Evolutionary conservation across 2,888 invertebrate species (phyloP).

Genomic region (Electrophaes corylata): DNA sequence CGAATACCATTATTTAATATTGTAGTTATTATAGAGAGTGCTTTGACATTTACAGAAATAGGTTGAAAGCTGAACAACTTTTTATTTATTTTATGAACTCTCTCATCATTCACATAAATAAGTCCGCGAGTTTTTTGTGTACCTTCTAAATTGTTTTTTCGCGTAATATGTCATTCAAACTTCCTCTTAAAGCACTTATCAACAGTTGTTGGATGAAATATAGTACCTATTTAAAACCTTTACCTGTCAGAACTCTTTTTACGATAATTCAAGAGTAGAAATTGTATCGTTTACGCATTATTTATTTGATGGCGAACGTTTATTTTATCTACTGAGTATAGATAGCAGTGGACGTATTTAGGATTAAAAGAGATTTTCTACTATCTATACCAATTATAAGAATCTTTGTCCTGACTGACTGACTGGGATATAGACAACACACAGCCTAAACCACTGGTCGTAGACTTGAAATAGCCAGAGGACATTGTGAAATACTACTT

Average conservation of each 20-base stretch:
- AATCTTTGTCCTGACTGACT: not conserved
- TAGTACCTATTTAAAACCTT: not conserved
- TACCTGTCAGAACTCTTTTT: slow-evolving; percentile 7
- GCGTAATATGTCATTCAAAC: not conserved
- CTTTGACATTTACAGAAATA: slow-evolving; percentile 6
- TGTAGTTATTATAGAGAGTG: slow-evolving; percentile 19
- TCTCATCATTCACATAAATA: too few species aligned
- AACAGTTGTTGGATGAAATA: not conserved
- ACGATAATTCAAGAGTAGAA: not conserved
- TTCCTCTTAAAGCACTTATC: not conserved
- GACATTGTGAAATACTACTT: too few species aligned
- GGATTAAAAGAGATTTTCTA: not conserved
- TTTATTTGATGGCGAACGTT: slow-evolving; percentile 61
- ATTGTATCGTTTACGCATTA: slow-evolving; percentile 52
- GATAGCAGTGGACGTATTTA: slow-evolving; percentile 43
- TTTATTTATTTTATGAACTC: too few species aligned
- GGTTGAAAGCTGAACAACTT: not conserved
- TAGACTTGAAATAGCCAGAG: too few species aligned
- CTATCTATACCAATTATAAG: too few species aligned
- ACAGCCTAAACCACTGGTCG: too few species aligned
- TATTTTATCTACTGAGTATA: slow-evolving; percentile 53
- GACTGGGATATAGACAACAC: not conserved
- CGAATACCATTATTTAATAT: slow-evolving; percentile 63
- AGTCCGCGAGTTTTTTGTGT: not conserved
- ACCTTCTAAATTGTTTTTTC: not conserved